Evolutionary conservation across 2,888 invertebrate genomes (phyloP).

Genomic region (Congeria kusceri): DNA sequence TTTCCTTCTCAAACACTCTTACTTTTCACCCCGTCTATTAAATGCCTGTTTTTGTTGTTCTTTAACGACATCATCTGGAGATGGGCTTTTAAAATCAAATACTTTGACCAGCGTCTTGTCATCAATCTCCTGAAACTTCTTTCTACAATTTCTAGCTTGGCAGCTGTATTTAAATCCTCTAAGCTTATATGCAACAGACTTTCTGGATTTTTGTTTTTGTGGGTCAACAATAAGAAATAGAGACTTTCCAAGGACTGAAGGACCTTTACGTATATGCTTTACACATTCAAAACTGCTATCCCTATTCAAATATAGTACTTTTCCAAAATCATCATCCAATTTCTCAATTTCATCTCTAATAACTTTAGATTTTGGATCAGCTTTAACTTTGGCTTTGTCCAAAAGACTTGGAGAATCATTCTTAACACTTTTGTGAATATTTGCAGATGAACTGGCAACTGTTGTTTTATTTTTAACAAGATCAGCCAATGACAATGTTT

Average conservation of each 20-base stretch:
- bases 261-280: constrained; percentile 20
- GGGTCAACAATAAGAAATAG: constrained; percentile 13
- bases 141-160: constrained; percentile 54
- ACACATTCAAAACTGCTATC: constrained; percentile 14
- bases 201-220: not conserved
- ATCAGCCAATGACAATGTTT: too few relatives aligned
- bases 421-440: too few relatives aligned
- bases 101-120: constrained; percentile 58
- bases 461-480: too few relatives aligned
- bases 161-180: constrained; percentile 63
- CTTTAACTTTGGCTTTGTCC: too few relatives aligned
- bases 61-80: constrained; percentile 88
- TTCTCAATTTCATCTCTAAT: too few relatives aligned
- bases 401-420: too few relatives aligned
- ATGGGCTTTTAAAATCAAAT: constrained; percentile 88
- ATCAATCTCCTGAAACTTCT: constrained; percentile 9
- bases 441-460: too few relatives aligned
- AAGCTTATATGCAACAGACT: constrained; percentile 26
- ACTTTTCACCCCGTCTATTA: constrained; percentile 64
- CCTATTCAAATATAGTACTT: too few relatives aligned
- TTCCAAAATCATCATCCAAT: too few relatives aligned
- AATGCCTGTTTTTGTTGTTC: constrained; percentile 80
- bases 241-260: constrained; percentile 63
- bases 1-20: too few relatives aligned
- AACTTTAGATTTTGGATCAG: too few relatives aligned